These are phyloP conservation scores for Drosophila hamatofila DNA, from an alignment of 2,888 invertebrate genomes.

Conservation along the genomic window DNA sequence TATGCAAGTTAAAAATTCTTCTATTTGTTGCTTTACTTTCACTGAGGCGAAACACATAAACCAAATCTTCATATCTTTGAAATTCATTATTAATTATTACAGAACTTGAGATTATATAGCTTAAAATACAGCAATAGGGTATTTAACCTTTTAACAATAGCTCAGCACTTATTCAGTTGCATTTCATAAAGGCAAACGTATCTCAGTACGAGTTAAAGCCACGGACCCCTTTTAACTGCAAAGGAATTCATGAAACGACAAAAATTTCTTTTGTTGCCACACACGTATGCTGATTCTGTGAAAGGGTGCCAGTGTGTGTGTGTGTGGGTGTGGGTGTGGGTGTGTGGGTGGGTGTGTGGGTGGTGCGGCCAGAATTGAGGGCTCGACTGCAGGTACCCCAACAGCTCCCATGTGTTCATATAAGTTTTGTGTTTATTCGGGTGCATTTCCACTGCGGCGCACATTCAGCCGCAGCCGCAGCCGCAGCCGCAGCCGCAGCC, in stretches of 20 bases:
- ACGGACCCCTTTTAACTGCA: conserved; percentile 41
- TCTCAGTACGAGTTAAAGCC: conserved; percentile 35
- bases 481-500: neutral
- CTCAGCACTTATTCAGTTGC: conserved; percentile 2
- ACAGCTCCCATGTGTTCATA: conserved; percentile 61
- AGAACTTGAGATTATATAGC: too few species aligned
- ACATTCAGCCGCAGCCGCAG: conserved; percentile 55
- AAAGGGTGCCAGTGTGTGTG: conserved; percentile 11
- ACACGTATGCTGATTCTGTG: conserved; percentile 40
- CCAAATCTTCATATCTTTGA: neutral
- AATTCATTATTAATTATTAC: neutral
- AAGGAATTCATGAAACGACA: conserved; percentile 69
- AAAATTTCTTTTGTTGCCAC: conserved; percentile 71
- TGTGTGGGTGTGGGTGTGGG: neutral
- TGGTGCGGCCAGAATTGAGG: neutral
- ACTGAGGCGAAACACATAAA: too few species aligned
- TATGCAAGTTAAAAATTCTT: too few species aligned
- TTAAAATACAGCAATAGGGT: neutral
- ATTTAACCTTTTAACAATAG: conserved; percentile 7
- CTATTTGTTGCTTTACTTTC: too few species aligned
- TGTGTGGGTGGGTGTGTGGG: neutral
- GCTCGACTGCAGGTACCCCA: conserved; percentile 13
- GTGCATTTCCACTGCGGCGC: conserved; percentile 78
- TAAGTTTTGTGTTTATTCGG: conserved; percentile 79
- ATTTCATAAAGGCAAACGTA: conserved; percentile 39